Conservation (phyloP, 2,888 invertebrate genomes). For the Monochamus alternatus region DNA sequence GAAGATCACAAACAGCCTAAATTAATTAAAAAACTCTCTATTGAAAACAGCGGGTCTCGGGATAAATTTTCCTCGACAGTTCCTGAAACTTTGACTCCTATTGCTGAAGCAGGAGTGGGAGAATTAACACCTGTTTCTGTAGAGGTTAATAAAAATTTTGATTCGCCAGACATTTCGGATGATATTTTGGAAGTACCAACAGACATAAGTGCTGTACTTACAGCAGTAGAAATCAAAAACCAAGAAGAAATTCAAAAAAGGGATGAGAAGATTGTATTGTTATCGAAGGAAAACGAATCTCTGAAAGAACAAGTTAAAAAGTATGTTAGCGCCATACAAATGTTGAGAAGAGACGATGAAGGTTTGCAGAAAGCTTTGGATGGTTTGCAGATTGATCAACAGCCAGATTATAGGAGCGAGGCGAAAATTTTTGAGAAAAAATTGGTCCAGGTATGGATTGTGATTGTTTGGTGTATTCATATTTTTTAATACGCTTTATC, state of each 20-base stretch:
- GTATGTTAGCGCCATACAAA: constrained; percentile 91
- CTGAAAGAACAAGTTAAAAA: constrained; percentile 88
- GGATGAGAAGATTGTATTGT: constrained; percentile 62
- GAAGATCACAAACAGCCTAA: constrained; percentile 27
- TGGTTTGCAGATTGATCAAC: constrained; percentile 64
- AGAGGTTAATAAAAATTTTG: constrained; percentile 61
- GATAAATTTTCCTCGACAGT: constrained; percentile 61
- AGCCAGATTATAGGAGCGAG: constrained; percentile 77
- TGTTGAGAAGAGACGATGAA: constrained; percentile 75
- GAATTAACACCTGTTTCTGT: constrained; percentile 72
- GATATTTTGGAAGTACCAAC: constrained; percentile 66
- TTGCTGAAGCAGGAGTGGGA: constrained; percentile 69
- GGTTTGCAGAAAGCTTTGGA: constrained; percentile 66
- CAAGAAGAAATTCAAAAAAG: constrained; percentile 64
- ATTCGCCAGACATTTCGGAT: constrained; percentile 63
- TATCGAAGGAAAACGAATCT: constrained; percentile 83
- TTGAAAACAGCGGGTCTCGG: constrained; percentile 66
- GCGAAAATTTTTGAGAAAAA: constrained; percentile 88
- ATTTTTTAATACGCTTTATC: constrained; percentile 48
- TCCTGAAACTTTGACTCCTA: constrained; percentile 70
- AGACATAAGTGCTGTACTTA: constrained; percentile 67
- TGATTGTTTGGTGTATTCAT: constrained; percentile 11
- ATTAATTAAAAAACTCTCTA: constrained; percentile 59
- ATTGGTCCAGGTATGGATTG: constrained; percentile 81
- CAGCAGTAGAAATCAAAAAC: constrained; percentile 67